These are phyloP conservation scores for Guaruba guarouba DNA, from an alignment of 2,113 vertebrate species.

Conservation along the genomic window DNA sequence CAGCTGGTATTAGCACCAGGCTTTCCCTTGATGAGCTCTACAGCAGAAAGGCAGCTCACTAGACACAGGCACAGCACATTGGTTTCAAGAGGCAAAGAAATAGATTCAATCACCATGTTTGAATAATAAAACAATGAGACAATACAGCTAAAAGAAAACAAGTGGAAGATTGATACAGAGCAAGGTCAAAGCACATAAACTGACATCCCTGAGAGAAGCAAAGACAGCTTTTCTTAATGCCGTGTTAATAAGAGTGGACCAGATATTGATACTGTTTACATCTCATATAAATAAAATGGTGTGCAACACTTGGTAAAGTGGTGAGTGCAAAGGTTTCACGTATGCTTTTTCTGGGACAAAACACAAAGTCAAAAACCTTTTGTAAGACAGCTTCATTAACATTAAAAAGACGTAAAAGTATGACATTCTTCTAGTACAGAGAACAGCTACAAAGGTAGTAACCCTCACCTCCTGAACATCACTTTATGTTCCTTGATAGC, in stretches of 20 bases:
- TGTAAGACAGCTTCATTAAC: constrained; percentile 41
- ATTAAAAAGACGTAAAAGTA: constrained; percentile 27
- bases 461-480: constrained; percentile 32
- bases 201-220: not conserved
- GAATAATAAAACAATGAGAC: not conserved
- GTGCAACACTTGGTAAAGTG: not conserved
- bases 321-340: not conserved
- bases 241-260: not conserved
- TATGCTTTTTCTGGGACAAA: not conserved
- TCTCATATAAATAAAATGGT: not conserved
- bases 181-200: not conserved
- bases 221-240: not conserved
- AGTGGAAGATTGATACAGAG: not conserved
- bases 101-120: not conserved
- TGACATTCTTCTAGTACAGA: constrained; percentile 4
- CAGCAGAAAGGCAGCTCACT: not conserved
- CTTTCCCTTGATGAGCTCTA: accelerated
- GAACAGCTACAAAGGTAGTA: constrained; percentile 36
- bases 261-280: not conserved
- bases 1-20: not conserved
- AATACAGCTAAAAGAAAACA: not conserved
- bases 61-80: accelerated
- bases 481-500: constrained; percentile 17
- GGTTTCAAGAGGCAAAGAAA: not conserved
- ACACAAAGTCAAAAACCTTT: constrained; percentile 8